Base-by-base conservation (phyloP, 2,888 invertebrate genomes). In the Philereme transversata region DNA sequence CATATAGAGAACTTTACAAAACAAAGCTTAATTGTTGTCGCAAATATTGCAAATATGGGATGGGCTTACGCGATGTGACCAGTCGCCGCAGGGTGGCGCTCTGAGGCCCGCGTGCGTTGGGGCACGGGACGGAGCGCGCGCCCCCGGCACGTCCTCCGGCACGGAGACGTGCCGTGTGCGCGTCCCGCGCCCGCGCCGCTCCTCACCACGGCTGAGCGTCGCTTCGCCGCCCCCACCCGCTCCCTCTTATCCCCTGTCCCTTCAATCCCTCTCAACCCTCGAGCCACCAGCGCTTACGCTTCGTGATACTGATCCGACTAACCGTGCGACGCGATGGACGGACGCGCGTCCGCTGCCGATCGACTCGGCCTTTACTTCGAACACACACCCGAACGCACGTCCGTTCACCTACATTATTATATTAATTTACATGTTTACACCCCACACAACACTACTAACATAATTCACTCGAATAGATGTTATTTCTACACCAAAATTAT, bases 21-120 rank as follows among this genome's bases (percentile, higher is more conserved):
- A 90, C 90, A 89, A 90, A 91, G 92, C 92, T 92, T 92, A 92
- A 92, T 92, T 92, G 92, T 92, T 92, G 92, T 92, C 90, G 92
- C 86, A 86, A 90, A 82, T 62, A 65, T 87, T 87, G 89, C 84
- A 88, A 91, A 86, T 72, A 93, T 93, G 94, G 94, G 94, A 94
- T 94, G 94, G 94, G 94, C 94, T 94, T 94, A 94, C 94, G 94
- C 94, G 93, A 94, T 94, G 94, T 93, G 94, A 94, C 94, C 94
- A 94, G 92, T 92, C 93, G 93, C 94, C 93, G 94, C 94, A 85
- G 76, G 81, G 84, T 82, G 81, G 77, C 83, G 87, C 86, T 77
- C 71, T 60, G 78, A 2, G 70, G 84, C 81, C 84, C 73, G 82
- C 84, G 90, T 89, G 88, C 85, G 87, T 77, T 82, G 82, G 70